Conservation (phyloP, 2,113 vertebrate genomes). For the Rissa tridactyla region DNA sequence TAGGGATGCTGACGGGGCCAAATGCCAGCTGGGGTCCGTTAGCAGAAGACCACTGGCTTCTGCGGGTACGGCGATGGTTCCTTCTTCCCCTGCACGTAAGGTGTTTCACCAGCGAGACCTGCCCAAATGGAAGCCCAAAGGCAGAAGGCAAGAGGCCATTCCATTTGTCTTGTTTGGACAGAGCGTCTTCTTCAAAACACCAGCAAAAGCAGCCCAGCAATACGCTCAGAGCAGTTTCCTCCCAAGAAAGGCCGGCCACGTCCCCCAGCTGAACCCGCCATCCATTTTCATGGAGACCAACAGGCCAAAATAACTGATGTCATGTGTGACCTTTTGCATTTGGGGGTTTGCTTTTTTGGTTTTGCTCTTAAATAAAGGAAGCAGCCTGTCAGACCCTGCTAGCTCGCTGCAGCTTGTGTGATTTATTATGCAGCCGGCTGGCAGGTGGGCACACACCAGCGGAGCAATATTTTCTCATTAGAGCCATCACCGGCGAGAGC, state of each 20-base stretch:
- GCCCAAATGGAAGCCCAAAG: neutral
- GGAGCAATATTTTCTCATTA: conserved; percentile 54
- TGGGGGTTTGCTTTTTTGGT: neutral
- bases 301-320: neutral
- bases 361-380: neutral
- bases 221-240: neutral
- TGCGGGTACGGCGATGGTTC: accelerated
- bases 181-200: neutral
- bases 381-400: neutral
- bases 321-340: neutral
- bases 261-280: accelerated
- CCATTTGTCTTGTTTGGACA: neutral
- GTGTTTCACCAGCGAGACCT: neutral
- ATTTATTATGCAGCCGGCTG: neutral
- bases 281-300: accelerated
- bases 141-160: neutral
- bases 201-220: neutral
- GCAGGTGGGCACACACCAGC: conserved; percentile 12
- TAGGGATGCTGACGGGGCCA: too few relatives aligned
- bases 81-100: accelerated
- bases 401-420: neutral
- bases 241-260: accelerated
- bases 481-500: neutral
- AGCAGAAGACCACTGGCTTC: neutral
- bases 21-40: too few relatives aligned